Base-by-base conservation (phyloP, 2,797 vertebrate species). In the Sebastiscus albofasciatus region DNA sequence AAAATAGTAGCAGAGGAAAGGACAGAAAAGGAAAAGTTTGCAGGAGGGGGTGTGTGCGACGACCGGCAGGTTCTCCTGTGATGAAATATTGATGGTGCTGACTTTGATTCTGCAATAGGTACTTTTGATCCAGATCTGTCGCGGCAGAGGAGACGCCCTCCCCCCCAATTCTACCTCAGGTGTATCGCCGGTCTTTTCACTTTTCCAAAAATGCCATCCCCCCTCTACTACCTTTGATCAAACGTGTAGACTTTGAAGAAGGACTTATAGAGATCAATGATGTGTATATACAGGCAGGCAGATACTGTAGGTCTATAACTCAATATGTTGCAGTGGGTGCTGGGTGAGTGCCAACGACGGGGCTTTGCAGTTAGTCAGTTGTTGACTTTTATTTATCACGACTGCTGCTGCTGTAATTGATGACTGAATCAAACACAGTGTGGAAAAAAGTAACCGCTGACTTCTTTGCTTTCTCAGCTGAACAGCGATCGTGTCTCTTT, bases 71-170 rank as follows among this genome's bases (percentile, higher is more conserved):
- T 84, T 91, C 84, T 89, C 71, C 89, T 89, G 11, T 91, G 90
- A 94, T 94, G 68, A 95, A 94, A 93, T 91, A 93, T 93, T 92
- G 90, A 94, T 92, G 86, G 1, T 5, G 39, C 83, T 46, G 86
- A 90, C 92, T 95, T 93, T 94, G 91, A 94, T 94, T 94, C 89
- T 87, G 90, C 88, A 89, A 91, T 90, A 80, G 87, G 72, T 83
- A 90, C 90, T 91, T 94, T 90, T 94, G 94, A 94, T 94, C 91
- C 90, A 90, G 91, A 93, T 93, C 91, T 89, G 87, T 92, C 79
- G 66, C 18, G 71, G 80, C 88, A 92, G 68, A 80, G 60, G 76
- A 89, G 79, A 69, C 79, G 1, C 77, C 67, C 72, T 5, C 62
- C 70, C 72, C 60, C 55, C 31, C 29, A 2, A 36, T 72, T 74